A percentile compares a stretch with the other conserved stretches of the same genome.
Conservation (phyloP, 2,113 vertebrate species). For the Neodontobutis hainanensis region DNA sequence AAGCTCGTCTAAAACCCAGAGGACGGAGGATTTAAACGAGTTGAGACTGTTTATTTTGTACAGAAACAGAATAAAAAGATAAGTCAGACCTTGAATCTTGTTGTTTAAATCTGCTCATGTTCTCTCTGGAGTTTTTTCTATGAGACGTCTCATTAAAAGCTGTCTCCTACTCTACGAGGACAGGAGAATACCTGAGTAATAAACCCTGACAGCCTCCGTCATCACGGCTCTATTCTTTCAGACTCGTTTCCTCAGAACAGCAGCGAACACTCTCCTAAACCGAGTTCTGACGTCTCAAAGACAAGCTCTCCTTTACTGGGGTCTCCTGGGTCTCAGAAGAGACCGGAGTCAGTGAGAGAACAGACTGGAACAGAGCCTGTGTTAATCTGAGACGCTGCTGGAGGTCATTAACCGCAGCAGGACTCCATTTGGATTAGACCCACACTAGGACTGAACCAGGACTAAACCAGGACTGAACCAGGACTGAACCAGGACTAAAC, state of each 20-base stretch:
- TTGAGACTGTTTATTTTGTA: conserved; percentile 9
- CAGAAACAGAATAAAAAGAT: no score
- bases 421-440: conserved; percentile 70
- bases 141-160: conserved; percentile 15
- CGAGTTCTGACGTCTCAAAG: not conserved
- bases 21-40: no score
- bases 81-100: not conserved
- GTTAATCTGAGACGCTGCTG: conserved; percentile 63
- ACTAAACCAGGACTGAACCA: no score
- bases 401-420: conserved; percentile 65
- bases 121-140: not conserved
- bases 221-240: conserved; percentile 30
- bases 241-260: conserved; percentile 25
- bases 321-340: conserved; percentile 12
- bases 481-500: no score
- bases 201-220: not conserved
- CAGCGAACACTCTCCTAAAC: conserved; percentile 57
- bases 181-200: no score
- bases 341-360: conserved; percentile 37
- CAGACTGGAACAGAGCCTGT: conserved; percentile 34
- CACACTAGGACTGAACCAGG: conserved; percentile 32
- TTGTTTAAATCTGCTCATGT: conserved; percentile 7
- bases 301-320: not conserved
- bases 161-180: no score
- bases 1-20: no score